These are phyloP conservation scores for Lepus timidus DNA, from an alignment of 2,113 vertebrate species.

Conservation along the genomic window DNA sequence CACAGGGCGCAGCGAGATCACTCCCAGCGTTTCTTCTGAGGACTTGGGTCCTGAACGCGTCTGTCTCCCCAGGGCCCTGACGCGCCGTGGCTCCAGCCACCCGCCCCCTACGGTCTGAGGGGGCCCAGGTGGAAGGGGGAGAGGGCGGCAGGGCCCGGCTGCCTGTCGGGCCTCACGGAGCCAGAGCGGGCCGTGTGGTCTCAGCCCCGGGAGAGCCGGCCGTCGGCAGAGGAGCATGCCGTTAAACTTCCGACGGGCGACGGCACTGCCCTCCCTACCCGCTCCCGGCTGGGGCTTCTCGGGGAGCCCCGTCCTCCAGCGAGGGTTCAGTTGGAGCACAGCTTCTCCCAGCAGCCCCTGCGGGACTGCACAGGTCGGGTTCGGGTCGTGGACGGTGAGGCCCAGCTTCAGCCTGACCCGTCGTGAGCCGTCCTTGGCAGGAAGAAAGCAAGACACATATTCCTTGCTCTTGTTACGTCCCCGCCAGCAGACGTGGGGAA, in stretches of 20 bases:
- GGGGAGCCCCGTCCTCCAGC: too few relatives aligned
- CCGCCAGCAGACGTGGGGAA: background rate
- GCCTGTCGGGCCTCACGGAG: fast-evolving
- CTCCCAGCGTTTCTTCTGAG: background rate
- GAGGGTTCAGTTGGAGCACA: background rate
- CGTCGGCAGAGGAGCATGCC: fast-evolving
- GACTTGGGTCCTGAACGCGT: fast-evolving
- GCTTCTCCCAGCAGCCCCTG: background rate
- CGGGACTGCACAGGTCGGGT: too few relatives aligned
- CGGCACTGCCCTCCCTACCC: too few relatives aligned
- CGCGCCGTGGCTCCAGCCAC: background rate
- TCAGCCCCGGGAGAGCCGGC: fast-evolving
- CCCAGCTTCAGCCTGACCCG: background rate
- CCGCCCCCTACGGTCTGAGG: background rate
- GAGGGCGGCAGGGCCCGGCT: fast-evolving
- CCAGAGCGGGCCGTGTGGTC: fast-evolving
- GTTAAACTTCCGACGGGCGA: too few relatives aligned
- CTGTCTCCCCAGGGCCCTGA: background rate
- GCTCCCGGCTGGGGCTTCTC: too few relatives aligned
- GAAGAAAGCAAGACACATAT: background rate
- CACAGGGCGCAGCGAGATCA: too few relatives aligned
- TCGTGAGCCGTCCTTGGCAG: background rate
- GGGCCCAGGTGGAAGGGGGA: background rate
- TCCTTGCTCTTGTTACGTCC: background rate
- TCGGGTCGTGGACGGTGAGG: fast-evolving